phyloP scores from a whole-genome alignment of 2,888 invertebrate genomes.

The Trilocha varians region DNA sequence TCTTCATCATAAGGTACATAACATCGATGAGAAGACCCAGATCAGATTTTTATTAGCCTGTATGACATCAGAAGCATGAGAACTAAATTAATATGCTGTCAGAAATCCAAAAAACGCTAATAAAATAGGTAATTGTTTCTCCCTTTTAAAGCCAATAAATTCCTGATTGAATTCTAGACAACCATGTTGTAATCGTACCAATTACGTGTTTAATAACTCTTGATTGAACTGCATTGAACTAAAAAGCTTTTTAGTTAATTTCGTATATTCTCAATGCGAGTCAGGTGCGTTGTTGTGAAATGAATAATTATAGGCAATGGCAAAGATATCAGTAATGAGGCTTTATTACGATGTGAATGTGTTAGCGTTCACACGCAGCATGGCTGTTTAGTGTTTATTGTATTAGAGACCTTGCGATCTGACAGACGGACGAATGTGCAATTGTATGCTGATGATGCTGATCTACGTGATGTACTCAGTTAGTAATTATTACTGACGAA shows the following conservation, averaged over 20 bases:
- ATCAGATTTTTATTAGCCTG: no score
- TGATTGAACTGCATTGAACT: background rate
- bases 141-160: no score
- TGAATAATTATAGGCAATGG: slow-evolving; percentile 35
- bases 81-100: no score
- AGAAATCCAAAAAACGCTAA: no score
- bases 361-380: slow-evolving; percentile 51
- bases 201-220: background rate
- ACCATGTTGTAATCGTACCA: background rate
- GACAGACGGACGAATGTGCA: slow-evolving; percentile 58
- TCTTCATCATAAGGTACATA: no score
- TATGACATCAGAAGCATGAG: no score
- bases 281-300: background rate
- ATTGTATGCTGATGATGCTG: slow-evolving; percentile 39
- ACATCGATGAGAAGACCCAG: no score
- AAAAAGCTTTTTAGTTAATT: background rate
- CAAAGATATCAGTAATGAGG: slow-evolving; percentile 38
- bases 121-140: no score
- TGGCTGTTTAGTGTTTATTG: slow-evolving; percentile 47
- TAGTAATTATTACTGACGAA: background rate
- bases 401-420: slow-evolving; percentile 48
- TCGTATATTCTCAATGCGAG: background rate
- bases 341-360: slow-evolving; percentile 40
- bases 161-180: no score
- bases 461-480: slow-evolving; percentile 1